A percentile compares a stretch with the other conserved stretches of the same genome.
phyloP scores from a whole-genome alignment of 2,888 invertebrate genomes.

The Drepana falcataria region DNA sequence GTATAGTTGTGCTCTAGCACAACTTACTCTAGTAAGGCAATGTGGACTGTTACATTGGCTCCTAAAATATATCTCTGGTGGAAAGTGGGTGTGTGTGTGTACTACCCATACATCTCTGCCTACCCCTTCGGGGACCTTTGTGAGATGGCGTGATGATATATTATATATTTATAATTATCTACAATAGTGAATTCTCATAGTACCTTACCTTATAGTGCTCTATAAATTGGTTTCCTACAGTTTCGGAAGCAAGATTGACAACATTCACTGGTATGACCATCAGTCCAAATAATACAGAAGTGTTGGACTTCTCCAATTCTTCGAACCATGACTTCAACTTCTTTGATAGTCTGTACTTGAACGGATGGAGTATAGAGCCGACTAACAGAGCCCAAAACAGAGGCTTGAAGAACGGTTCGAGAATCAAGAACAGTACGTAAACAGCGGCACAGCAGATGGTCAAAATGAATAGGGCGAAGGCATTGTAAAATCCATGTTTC shows the following conservation, averaged over 20 bases:
- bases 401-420: constrained; percentile 95
- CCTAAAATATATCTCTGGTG: too few relatives aligned
- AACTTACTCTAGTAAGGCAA: too few relatives aligned
- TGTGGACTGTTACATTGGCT: too few relatives aligned
- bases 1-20: too few relatives aligned
- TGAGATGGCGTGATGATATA: too few relatives aligned
- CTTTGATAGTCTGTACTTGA: constrained; percentile 89
- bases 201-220: constrained; percentile 77
- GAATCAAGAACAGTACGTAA: constrained; percentile 88
- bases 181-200: too few relatives aligned
- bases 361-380: constrained; percentile 98
- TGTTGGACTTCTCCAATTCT: constrained; percentile 81
- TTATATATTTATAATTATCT: too few relatives aligned
- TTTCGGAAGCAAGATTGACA: constrained; percentile 86
- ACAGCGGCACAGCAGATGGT: constrained; percentile 83
- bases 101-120: too few relatives aligned
- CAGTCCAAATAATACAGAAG: constrained; percentile 80
- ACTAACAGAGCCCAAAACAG: constrained; percentile 97
- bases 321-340: constrained; percentile 89
- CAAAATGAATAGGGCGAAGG: constrained; percentile 88
- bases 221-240: constrained; percentile 83
- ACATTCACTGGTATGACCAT: constrained; percentile 86
- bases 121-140: too few relatives aligned
- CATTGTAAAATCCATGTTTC: constrained; percentile 94
- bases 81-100: too few relatives aligned